These are phyloP conservation scores for Hemiprocne comata DNA, from an alignment of 2,113 vertebrate genomes.

Conservation along the genomic window DNA sequence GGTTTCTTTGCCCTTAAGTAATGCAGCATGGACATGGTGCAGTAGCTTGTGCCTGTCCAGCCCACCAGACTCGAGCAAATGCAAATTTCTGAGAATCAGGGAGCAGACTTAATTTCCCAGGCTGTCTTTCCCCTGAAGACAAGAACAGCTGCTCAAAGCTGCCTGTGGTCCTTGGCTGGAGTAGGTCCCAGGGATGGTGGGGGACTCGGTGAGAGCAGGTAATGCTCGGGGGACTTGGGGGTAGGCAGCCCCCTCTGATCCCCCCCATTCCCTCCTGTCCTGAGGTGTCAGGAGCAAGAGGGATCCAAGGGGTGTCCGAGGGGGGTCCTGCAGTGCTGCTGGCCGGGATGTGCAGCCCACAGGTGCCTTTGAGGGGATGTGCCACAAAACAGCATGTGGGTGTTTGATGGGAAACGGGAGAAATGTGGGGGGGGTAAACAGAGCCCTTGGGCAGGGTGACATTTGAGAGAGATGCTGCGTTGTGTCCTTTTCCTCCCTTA, in stretches of 20 bases:
- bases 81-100: neutral
- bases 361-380: accelerated
- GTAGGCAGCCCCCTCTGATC: neutral
- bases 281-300: neutral
- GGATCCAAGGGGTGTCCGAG: neutral
- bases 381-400: neutral
- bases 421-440: accelerated
- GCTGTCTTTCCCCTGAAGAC: accelerated
- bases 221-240: neutral
- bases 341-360: neutral
- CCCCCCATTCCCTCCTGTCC: neutral
- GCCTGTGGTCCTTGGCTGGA: neutral
- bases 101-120: neutral
- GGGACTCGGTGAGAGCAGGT: neutral
- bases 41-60: neutral
- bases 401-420: neutral
- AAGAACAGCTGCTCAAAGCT: accelerated
- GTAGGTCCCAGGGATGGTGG: neutral
- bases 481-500: neutral
- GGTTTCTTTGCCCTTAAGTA: neutral
- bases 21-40: neutral
- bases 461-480: neutral
- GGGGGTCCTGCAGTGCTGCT: neutral
- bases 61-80: neutral
- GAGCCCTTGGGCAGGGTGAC: neutral